These are phyloP conservation scores for Caenorhabditis inopinata DNA, from an alignment of 1,140 invertebrate genomes.

Conservation along the genomic window DNA sequence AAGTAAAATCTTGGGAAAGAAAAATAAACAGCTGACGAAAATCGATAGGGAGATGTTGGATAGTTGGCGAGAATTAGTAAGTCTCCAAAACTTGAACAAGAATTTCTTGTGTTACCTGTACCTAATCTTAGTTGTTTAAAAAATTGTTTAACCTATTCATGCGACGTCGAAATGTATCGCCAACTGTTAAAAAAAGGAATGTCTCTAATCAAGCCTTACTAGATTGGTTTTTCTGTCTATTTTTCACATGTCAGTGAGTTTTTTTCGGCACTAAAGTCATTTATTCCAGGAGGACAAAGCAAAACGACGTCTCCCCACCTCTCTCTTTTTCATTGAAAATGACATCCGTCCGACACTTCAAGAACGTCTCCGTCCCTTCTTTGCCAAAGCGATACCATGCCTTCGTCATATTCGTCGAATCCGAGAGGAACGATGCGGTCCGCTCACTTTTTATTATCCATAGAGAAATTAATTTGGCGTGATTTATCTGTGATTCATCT, in stretches of 20 bases:
- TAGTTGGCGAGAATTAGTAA: neutral
- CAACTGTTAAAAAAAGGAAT: too few relatives aligned
- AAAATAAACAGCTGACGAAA: neutral
- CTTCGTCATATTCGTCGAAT: neutral
- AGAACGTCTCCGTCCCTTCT: neutral
- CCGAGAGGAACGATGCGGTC: slow-evolving; percentile 1
- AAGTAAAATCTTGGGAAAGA: neutral
- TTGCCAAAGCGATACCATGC: slow-evolving; percentile 3
- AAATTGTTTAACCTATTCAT: too few relatives aligned
- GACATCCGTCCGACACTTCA: neutral
- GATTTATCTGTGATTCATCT: too few relatives aligned
- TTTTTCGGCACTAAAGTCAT: neutral
- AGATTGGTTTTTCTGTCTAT: too few relatives aligned
- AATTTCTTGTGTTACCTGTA: too few relatives aligned
- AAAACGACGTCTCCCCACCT: neutral
- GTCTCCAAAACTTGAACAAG: neutral
- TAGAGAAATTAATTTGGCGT: too few relatives aligned
- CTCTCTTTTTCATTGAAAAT: neutral
- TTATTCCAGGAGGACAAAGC: neutral
- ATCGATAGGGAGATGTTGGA: neutral
- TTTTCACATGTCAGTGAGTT: too few relatives aligned
- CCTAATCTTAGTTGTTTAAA: too few relatives aligned
- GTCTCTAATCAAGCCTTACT: too few relatives aligned
- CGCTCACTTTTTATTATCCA: slow-evolving; percentile 1
- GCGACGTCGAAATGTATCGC: too few relatives aligned